phyloP scores from a whole-genome alignment of 2,113 vertebrate species.

The Numida meleagris region DNA sequence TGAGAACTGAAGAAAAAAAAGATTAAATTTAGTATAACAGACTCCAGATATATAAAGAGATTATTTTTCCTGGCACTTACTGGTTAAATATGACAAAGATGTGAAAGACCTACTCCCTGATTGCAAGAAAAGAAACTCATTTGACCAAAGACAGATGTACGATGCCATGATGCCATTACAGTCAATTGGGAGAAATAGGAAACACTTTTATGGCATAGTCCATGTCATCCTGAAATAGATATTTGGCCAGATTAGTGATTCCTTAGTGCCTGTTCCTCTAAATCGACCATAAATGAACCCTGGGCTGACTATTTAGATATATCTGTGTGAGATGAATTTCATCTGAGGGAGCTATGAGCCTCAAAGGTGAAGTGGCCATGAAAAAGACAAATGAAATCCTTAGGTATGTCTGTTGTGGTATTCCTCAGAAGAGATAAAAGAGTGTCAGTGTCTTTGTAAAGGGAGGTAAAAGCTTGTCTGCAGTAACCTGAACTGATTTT shows the following conservation, averaged over 20 bases:
- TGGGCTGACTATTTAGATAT: background rate
- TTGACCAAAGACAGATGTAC: conserved; percentile 32
- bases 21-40: background rate
- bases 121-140: background rate
- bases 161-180: background rate
- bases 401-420: background rate
- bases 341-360: background rate
- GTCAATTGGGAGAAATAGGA: conserved; percentile 2
- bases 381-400: background rate
- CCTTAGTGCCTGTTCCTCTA: background rate
- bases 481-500: background rate
- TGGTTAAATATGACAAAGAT: background rate
- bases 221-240: conserved; percentile 17
- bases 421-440: background rate
- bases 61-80: background rate
- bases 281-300: background rate
- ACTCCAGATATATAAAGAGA: background rate
- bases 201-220: background rate
- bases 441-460: background rate
- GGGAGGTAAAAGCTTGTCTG: background rate
- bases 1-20: background rate
- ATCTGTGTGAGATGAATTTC: background rate
- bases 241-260: conserved; percentile 41
- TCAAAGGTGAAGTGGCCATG: background rate
- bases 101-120: background rate